These are phyloP conservation scores for Micropoecilia bifurca DNA, from an alignment of 2,797 vertebrate species.

Conservation along the genomic window DNA sequence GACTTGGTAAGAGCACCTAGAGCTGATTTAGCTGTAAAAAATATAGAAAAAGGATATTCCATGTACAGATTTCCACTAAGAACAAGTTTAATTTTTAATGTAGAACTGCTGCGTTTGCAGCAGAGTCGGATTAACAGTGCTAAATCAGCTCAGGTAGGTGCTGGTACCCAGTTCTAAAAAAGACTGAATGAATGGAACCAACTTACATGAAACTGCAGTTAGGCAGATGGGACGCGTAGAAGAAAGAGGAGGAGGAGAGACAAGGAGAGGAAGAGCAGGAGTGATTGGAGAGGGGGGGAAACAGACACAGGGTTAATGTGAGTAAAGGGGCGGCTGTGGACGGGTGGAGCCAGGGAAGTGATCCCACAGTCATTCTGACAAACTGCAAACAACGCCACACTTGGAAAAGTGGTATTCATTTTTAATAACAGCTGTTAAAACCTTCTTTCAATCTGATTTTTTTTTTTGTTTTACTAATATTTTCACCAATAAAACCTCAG, in stretches of 20 bases:
- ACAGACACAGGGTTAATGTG: slow-evolving; percentile 80
- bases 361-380: slow-evolving; percentile 35
- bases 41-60: background rate
- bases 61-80: background rate
- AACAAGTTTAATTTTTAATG: background rate
- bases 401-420: slow-evolving; percentile 40
- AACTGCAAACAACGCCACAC: slow-evolving; percentile 56
- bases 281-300: slow-evolving; percentile 60
- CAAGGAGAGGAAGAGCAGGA: slow-evolving; percentile 69
- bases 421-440: background rate
- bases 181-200: slow-evolving; percentile 84
- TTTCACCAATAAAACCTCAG: background rate
- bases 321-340: slow-evolving; percentile 61
- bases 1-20: slow-evolving; percentile 53
- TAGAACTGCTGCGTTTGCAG: background rate
- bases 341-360: slow-evolving; percentile 39
- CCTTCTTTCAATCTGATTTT: background rate
- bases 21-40: background rate
- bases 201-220: slow-evolving; percentile 99
- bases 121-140: background rate
- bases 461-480: background rate
- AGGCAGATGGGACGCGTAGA: slow-evolving; percentile 92
- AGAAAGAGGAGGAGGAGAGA: slow-evolving; percentile 77
- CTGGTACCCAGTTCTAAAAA: slow-evolving; percentile 68
- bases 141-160: slow-evolving; percentile 17